phyloP scores from a whole-genome alignment of 2,113 vertebrate genomes.

The Onychostruthus taczanowskii region DNA sequence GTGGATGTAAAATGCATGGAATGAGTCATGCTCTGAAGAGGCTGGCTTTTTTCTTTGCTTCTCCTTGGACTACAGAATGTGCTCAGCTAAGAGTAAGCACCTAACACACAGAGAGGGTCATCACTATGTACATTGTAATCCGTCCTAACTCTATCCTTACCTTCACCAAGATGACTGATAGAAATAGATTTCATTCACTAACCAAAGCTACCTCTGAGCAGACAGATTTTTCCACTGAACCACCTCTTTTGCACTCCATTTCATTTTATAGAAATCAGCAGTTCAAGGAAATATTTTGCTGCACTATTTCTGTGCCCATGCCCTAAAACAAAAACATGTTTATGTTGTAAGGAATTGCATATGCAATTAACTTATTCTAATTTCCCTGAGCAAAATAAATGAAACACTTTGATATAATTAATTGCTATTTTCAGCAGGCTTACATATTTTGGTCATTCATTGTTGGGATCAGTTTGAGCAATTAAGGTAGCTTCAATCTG shows the following conservation, averaged over 20 bases:
- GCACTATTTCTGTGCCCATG: neutral
- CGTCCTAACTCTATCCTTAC: neutral
- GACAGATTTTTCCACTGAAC: neutral
- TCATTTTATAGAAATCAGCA: neutral
- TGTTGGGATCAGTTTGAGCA: no score
- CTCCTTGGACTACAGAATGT: neutral
- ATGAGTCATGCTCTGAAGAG: neutral
- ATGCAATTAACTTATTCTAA: neutral
- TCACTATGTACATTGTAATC: neutral
- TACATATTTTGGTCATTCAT: neutral
- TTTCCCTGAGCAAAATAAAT: neutral
- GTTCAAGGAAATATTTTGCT: neutral
- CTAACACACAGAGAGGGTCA: neutral
- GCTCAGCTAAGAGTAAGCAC: neutral
- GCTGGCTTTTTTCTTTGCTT: neutral
- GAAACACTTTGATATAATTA: neutral
- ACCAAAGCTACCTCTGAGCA: neutral
- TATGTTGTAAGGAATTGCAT: neutral
- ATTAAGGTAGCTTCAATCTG: no score
- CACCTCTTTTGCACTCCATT: neutral
- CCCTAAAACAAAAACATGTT: neutral
- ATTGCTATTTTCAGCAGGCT: neutral
- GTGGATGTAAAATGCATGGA: neutral
- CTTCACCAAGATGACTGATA: neutral
- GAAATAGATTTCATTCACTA: neutral